Conservation (phyloP, 2,888 invertebrate species). For the Spialia ferax region DNA sequence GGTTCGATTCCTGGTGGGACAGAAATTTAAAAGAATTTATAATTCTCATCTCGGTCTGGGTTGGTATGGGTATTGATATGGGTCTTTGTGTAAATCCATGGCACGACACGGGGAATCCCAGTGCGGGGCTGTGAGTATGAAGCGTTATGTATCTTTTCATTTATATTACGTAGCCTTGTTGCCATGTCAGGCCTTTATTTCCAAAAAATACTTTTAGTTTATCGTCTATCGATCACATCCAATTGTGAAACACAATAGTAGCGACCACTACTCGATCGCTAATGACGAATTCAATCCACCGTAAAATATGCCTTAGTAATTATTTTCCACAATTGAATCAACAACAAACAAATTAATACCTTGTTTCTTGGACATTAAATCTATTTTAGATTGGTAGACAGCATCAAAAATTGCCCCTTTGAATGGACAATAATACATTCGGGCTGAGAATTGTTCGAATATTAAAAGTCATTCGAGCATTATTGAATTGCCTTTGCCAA, state of each 20-base stretch:
- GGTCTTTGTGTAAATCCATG: too few relatives aligned
- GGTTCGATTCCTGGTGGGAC: too few relatives aligned
- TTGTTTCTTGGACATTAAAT: constrained; percentile 41
- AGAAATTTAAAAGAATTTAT: too few relatives aligned
- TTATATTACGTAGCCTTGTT: too few relatives aligned
- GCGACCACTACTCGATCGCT: constrained; percentile 18
- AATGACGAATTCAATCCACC: constrained; percentile 48
- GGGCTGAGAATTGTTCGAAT: constrained; percentile 72
- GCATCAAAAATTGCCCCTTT: constrained; percentile 63
- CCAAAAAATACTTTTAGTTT: not conserved
- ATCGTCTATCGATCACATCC: not conserved
- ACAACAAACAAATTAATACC: constrained; percentile 42
- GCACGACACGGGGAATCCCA: too few relatives aligned
- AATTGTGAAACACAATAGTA: not conserved
- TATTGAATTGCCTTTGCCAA: constrained; percentile 78
- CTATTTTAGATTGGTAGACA: constrained; percentile 43
- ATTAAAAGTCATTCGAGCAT: constrained; percentile 83
- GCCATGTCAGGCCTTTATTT: too few relatives aligned
- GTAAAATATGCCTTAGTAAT: constrained; percentile 57
- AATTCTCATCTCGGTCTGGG: too few relatives aligned
- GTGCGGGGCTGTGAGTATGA: too few relatives aligned
- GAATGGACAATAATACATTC: constrained; percentile 65
- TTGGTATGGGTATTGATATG: too few relatives aligned
- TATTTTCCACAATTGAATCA: constrained; percentile 40
- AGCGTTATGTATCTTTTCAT: too few relatives aligned